These are phyloP conservation scores for Medauroidea extradentata DNA, from an alignment of 1,140 invertebrate species.

Conservation along the genomic window DNA sequence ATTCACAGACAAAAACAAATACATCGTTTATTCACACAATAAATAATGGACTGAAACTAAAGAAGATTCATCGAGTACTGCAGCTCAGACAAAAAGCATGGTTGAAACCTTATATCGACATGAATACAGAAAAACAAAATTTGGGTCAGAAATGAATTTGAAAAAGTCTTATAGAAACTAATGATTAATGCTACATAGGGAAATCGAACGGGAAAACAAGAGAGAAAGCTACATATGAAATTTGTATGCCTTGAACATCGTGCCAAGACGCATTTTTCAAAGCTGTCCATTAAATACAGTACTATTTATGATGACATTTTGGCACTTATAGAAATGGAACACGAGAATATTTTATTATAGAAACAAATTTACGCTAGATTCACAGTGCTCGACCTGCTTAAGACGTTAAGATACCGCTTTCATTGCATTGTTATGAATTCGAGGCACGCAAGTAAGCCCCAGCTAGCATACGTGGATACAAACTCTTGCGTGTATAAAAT, in stretches of 20 bases:
- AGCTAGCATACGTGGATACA: slow-evolving; percentile 43
- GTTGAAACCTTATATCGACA: slow-evolving; percentile 35
- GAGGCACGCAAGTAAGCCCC: slow-evolving; percentile 29
- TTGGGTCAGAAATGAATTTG: slow-evolving; percentile 42
- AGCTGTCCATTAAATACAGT: slow-evolving; percentile 39
- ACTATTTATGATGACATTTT: slow-evolving; percentile 23
- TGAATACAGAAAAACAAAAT: slow-evolving; percentile 32
- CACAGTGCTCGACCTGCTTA: slow-evolving; percentile 25
- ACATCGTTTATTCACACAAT: slow-evolving; percentile 32
- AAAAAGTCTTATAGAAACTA: slow-evolving; percentile 50
- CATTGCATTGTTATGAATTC: slow-evolving; percentile 31
- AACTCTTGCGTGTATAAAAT: slow-evolving; percentile 42
- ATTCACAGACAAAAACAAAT: slow-evolving; percentile 23
- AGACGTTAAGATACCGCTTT: slow-evolving; percentile 34
- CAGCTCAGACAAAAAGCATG: slow-evolving; percentile 34
- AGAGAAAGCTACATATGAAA: slow-evolving; percentile 42
- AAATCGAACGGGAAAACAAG: slow-evolving; percentile 48
- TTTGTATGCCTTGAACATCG: slow-evolving; percentile 33
- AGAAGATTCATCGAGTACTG: slow-evolving; percentile 36
- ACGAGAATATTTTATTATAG: slow-evolving; percentile 13
- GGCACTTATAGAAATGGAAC: not conserved
- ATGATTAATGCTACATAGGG: slow-evolving; percentile 48
- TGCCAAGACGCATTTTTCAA: slow-evolving; percentile 34
- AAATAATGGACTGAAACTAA: slow-evolving; percentile 29
- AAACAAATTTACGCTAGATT: slow-evolving; percentile 27